A percentile compares a stretch with the other conserved stretches of the same genome.
Evolutionary conservation across 2,797 vertebrate genomes (phyloP).

Genomic region (Rousettus madagascariensis): DNA sequence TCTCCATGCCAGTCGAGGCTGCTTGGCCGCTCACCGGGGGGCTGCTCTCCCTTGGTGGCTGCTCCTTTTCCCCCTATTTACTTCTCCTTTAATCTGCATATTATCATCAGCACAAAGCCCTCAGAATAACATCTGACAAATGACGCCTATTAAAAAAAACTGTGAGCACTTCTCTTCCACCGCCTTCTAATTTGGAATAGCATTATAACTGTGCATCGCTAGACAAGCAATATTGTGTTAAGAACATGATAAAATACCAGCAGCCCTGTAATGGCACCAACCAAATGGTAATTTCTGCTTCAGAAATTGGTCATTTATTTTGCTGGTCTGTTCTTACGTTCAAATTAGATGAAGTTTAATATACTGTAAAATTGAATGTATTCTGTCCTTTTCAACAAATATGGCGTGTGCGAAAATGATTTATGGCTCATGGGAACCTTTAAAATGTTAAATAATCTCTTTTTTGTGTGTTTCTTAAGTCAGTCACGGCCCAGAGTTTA

Average conservation of each 20-base stretch:
- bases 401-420: conserved; percentile 86
- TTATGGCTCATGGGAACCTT: conserved; percentile 86
- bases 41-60: background rate
- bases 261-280: conserved; percentile 87
- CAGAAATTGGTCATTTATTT: conserved; percentile 91
- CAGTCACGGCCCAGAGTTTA: conserved; percentile 82
- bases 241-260: conserved; percentile 89
- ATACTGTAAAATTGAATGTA: conserved; percentile 90
- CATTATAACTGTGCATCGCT: conserved; percentile 87
- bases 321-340: conserved; percentile 88
- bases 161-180: conserved; percentile 83
- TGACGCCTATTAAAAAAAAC: conserved; percentile 84
- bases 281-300: conserved; percentile 90
- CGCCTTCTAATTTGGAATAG: conserved; percentile 86
- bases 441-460: conserved; percentile 88
- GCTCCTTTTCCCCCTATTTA: conserved; percentile 74
- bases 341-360: conserved; percentile 91
- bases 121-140: conserved; percentile 86
- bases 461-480: conserved; percentile 84
- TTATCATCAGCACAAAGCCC: conserved; percentile 86
- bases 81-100: conserved; percentile 88
- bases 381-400: conserved; percentile 88
- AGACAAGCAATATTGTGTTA: conserved; percentile 90
- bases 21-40: too few species aligned
- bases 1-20: too few species aligned